Conservation (phyloP, 2,888 invertebrate genomes). For the Andrena fulva region DNA sequence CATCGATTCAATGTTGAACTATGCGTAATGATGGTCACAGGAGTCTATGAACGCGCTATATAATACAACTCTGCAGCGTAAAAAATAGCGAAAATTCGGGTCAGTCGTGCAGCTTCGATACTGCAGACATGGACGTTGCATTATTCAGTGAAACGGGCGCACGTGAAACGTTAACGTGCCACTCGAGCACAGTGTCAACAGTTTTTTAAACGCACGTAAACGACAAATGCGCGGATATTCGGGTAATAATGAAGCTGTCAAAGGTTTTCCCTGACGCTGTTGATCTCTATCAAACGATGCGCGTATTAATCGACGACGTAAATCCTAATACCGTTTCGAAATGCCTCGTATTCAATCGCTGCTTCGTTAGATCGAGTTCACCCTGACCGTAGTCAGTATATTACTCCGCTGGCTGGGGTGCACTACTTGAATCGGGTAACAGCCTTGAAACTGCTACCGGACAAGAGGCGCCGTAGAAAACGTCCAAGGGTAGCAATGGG, state of each 20-base stretch:
- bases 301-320: constrained; percentile 24
- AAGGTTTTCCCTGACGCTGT: neutral
- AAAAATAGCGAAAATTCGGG: constrained; percentile 16
- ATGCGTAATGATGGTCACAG: no score
- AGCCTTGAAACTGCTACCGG: constrained; percentile 40
- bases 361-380: constrained; percentile 36
- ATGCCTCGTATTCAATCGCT: constrained; percentile 20
- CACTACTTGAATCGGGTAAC: constrained; percentile 39
- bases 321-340: neutral
- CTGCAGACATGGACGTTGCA: constrained; percentile 29
- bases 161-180: constrained; percentile 48
- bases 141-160: constrained; percentile 53
- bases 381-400: neutral
- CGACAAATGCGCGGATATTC: constrained; percentile 32
- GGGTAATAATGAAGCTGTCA: constrained; percentile 39
- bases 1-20: no score
- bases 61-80: neutral
- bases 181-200: constrained; percentile 27
- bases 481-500: constrained; percentile 75
- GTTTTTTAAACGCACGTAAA: constrained; percentile 45
- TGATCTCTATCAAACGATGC: neutral
- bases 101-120: constrained; percentile 29
- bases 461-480: constrained; percentile 65
- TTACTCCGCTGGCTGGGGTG: neutral
- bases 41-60: no score